phyloP scores from a whole-genome alignment of 2,797 vertebrate species.

The Coendou prehensilis region DNA sequence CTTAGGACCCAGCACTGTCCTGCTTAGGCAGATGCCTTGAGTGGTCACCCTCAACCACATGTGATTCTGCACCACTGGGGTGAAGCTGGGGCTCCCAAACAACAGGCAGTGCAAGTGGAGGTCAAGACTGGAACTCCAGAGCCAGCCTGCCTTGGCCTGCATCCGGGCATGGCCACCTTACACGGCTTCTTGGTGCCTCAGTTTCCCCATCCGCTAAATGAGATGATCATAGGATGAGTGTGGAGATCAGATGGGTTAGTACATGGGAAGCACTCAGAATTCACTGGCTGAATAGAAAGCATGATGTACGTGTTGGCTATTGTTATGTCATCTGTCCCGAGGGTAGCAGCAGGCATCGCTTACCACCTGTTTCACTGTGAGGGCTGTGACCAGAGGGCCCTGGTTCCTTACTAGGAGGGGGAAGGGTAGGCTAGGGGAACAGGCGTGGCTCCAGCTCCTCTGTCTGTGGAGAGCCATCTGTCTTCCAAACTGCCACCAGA shows the following conservation, averaged over 20 bases:
- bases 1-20: not conserved
- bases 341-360: not conserved
- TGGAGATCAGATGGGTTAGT: not conserved
- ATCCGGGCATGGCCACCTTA: not conserved
- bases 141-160: rapidly evolving
- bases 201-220: not conserved
- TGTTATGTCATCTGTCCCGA: not conserved
- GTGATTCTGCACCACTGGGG: not conserved
- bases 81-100: no score
- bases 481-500: not conserved
- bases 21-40: not conserved
- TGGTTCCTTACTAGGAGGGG: not conserved
- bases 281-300: not conserved
- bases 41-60: not conserved
- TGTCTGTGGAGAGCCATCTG: not conserved
- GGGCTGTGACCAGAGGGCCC: not conserved
- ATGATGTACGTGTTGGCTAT: not conserved
- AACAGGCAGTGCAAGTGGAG: rapidly evolving
- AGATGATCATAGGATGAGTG: not conserved
- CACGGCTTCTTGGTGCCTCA: not conserved
- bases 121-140: not conserved
- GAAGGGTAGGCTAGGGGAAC: not conserved
- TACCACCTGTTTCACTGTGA: not conserved
- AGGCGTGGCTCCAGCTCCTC: not conserved
- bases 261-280: not conserved